Evolutionary conservation across 1,140 invertebrate genomes (phyloP), one percentile per base, ranked within the genome.

Genomic region (Magallana gigas): DNA sequence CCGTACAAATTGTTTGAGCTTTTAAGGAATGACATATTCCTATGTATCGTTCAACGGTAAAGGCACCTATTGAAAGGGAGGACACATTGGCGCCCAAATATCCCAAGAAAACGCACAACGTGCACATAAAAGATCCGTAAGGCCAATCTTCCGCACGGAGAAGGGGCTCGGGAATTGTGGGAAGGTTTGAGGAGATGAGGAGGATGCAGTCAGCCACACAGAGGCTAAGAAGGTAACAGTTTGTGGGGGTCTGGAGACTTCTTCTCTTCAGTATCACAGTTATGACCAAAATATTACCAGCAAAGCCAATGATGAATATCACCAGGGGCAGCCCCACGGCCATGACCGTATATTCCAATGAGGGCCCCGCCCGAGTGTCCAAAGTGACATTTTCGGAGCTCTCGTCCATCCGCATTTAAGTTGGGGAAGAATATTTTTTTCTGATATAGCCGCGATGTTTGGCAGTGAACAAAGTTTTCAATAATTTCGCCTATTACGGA

Each of bases 41-140:
- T 36, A 99, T 96, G 94, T 98, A 99, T 85, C 98, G 94, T 94
- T 99, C 98, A 9, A 98, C 96, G 0, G 98, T 99, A 94, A 99
- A 99, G 0, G 97, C 97, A 0, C 97, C 97, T 76, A 98, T 98
- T 12, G 97, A 98, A 62, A 99, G 95, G 0, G 99, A 97, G 0
- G 98, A 98, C 0, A 98, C 98, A 92, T 97, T 97, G 87, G 97
- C 96, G 4, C 96, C 97, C 8, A 96, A 92, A 93, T 96, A 96
- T 86, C 96, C 96, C 2, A 95, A 92, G 90, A 96, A 97, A 11
- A 96, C 95, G 80, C 96, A 94, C 6, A 96, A 71, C 0, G 95
- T 94, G 91, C 96, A 96, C 5, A 96, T 96, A 9, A 95, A 89
- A 23, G 94, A 91, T 7, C 96, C 96, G 94, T 96, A 96, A 6